A percentile compares a stretch with the other conserved stretches of the same genome.
Evolutionary conservation across 2,797 vertebrate genomes (phyloP).

Genomic region (Ceryle rudis): DNA sequence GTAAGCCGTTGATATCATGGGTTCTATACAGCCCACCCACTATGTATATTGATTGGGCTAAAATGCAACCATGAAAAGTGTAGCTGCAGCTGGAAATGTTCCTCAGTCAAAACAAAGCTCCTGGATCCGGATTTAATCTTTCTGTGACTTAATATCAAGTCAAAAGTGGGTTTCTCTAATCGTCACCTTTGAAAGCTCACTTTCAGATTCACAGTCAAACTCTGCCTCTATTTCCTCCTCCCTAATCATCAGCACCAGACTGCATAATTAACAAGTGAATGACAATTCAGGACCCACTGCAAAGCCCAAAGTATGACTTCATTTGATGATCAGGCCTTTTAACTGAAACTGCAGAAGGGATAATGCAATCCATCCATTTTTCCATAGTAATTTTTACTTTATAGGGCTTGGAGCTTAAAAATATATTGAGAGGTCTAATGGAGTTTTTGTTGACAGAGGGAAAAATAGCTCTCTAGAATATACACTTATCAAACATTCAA

Average conservation of each 20-base stretch:
- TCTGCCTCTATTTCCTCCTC: slow-evolving; percentile 38
- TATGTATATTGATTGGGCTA: neutral
- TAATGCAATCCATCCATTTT: neutral
- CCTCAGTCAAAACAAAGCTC: slow-evolving; percentile 9
- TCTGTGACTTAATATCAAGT: neutral
- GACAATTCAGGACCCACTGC: neutral
- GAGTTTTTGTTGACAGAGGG: neutral
- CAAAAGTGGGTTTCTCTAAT: slow-evolving; percentile 5
- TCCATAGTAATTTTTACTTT: neutral
- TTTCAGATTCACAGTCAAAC: neutral
- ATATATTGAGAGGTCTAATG: neutral
- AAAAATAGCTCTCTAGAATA: neutral
- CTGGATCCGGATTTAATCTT: neutral
- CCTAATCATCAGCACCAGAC: slow-evolving; percentile 28
- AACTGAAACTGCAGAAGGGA: neutral
- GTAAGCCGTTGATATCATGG: neutral
- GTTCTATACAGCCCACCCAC: neutral
- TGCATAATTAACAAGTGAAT: slow-evolving; percentile 33
- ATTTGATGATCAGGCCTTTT: neutral
- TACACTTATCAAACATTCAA: neutral
- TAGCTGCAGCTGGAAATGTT: slow-evolving; percentile 12
- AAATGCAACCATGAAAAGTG: neutral
- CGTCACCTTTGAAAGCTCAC: slow-evolving; percentile 18
- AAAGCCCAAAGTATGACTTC: neutral
- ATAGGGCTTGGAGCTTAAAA: neutral